phyloP scores from a whole-genome alignment of 2,797 vertebrate genomes.

The Triplophysa bombifrons region DNA sequence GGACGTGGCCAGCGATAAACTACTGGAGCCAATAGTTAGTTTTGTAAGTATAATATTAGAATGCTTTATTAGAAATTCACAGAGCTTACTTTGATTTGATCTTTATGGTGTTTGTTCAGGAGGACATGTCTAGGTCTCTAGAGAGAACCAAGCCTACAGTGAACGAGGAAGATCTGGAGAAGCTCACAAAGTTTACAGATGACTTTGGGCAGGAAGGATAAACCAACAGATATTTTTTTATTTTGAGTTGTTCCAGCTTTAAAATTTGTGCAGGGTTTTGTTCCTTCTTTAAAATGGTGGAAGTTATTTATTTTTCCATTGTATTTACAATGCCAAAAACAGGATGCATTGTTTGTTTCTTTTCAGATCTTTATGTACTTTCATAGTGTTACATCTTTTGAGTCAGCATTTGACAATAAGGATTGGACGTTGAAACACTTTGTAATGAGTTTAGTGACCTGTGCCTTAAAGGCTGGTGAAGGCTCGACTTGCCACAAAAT shows the following conservation, averaged over 20 bases:
- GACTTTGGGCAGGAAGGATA: slow-evolving; percentile 96
- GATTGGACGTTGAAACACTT: background rate
- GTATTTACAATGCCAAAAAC: background rate
- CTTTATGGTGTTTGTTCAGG: slow-evolving; percentile 64
- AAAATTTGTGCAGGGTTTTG: background rate
- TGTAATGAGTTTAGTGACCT: background rate
- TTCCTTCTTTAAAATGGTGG: background rate
- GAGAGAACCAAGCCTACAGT: slow-evolving; percentile 90
- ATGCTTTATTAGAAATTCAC: background rate
- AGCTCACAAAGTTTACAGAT: slow-evolving; percentile 92
- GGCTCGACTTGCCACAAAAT: background rate
- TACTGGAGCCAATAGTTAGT: slow-evolving; percentile 88
- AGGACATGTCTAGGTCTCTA: slow-evolving; percentile 86
- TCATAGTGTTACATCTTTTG: background rate
- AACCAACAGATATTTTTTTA: slow-evolving; percentile 23
- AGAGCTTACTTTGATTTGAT: background rate
- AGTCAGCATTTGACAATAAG: background rate
- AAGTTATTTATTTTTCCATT: slow-evolving; percentile 7
- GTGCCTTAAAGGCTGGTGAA: slow-evolving; percentile 1
- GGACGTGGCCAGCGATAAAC: slow-evolving; percentile 88
- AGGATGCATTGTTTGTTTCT: background rate
- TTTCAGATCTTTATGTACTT: background rate
- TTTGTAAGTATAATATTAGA: slow-evolving; percentile 79
- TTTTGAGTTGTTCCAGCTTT: slow-evolving; percentile 16
- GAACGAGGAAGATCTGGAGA: slow-evolving; percentile 90